Percentiles rank a stretch among this genome's conserved stretches.
Evolutionary conservation across 1,140 invertebrate genomes (phyloP).

Genomic region (Ericerus pela): DNA sequence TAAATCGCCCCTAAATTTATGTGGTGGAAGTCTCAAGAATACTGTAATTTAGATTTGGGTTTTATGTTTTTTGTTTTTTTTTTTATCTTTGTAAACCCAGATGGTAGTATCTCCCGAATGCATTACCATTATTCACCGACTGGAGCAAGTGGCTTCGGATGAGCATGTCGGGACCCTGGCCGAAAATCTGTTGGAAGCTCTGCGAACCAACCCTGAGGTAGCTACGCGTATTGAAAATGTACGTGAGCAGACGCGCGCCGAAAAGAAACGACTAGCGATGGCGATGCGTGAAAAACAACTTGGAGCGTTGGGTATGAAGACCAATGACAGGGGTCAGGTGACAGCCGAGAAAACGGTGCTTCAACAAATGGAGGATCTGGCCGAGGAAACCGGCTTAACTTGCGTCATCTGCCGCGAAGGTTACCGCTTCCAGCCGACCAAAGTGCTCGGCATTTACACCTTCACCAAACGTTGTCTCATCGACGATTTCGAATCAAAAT

Average conservation of each 20-base stretch:
- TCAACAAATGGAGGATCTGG: conserved; percentile 86
- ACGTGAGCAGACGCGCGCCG: conserved; percentile 72
- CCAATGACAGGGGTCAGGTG: conserved; percentile 85
- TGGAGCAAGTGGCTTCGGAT: conserved; percentile 94
- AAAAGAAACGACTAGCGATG: conserved; percentile 96
- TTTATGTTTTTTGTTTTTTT: no score
- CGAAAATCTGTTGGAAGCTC: conserved; percentile 82
- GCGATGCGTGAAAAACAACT: conserved; percentile 92
- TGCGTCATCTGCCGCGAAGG: conserved; percentile 97
- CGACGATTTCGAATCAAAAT: conserved; percentile 83
- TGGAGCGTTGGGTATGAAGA: conserved; percentile 85
- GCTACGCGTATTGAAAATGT: conserved; percentile 79
- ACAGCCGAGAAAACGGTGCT: conserved; percentile 69
- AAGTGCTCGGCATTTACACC: conserved; percentile 89
- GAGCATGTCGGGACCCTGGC: conserved; percentile 92
- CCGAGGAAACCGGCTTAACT: conserved; percentile 86
- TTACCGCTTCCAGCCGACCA: conserved; percentile 83
- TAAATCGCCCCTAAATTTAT: no score
- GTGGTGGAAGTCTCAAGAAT: no score
- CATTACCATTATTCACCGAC: conserved; percentile 80
- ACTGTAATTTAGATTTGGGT: no score
- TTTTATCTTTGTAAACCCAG: no score
- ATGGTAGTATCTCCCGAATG: conserved; percentile 67
- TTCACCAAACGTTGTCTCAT: conserved; percentile 89
- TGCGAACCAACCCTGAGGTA: conserved; percentile 68